A percentile compares a stretch with the other conserved stretches of the same genome.
phyloP scores from a whole-genome alignment of 2,888 invertebrate species.

The Arge pagana region DNA sequence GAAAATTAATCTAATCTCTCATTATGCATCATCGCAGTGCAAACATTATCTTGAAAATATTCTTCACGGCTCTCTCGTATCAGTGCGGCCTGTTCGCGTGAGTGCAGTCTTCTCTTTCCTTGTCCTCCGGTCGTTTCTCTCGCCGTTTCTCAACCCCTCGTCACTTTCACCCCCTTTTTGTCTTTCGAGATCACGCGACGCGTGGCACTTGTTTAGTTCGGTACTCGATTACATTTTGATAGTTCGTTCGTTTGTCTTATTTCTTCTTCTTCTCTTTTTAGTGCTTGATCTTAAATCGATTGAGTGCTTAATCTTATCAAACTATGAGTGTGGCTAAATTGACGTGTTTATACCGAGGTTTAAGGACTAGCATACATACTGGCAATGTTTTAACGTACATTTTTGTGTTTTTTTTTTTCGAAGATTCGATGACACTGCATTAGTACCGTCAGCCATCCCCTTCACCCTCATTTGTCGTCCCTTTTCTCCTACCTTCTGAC shows the following conservation, averaged over 20 bases:
- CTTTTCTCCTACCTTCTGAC: background rate
- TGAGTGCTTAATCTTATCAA: slow-evolving; percentile 39
- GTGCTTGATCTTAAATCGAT: slow-evolving; percentile 33
- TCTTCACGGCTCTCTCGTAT: no score
- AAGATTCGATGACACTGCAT: slow-evolving; percentile 18
- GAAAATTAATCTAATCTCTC: no score
- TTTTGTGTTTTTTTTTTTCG: slow-evolving; percentile 26
- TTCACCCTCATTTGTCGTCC: background rate
- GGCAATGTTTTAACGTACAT: slow-evolving; percentile 41
- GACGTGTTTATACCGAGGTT: slow-evolving; percentile 55
- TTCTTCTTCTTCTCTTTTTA: slow-evolving; percentile 25
- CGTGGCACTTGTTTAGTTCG: slow-evolving; percentile 2
- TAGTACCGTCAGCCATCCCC: background rate
- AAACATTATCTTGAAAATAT: no score
- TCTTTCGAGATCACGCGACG: background rate
- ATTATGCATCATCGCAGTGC: no score
- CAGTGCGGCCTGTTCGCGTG: background rate
- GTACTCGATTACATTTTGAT: no score
- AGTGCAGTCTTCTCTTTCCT: slow-evolving; percentile 4
- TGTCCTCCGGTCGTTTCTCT: slow-evolving; percentile 15
- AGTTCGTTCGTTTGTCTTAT: slow-evolving; percentile 23
- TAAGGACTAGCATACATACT: slow-evolving; percentile 48
- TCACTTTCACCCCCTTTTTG: background rate
- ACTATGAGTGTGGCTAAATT: slow-evolving; percentile 55
- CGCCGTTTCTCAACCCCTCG: background rate